Evolutionary conservation across 2,113 vertebrate genomes (phyloP).

Genomic region (Azemiops feae): DNA sequence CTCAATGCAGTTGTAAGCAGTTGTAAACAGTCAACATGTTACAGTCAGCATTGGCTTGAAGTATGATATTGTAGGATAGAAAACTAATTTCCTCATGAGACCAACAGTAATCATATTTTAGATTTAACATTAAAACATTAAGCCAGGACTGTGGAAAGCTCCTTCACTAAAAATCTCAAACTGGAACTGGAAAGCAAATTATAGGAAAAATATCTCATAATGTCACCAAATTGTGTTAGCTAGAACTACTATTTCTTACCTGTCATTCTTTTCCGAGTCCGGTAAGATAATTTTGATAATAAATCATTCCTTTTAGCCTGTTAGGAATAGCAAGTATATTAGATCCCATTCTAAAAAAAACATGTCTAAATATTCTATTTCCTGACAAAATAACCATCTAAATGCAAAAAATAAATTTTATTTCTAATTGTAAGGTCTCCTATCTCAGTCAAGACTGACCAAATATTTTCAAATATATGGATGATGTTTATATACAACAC

Average conservation of each 20-base stretch:
- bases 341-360: constrained; percentile 6
- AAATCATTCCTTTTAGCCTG: constrained; percentile 82
- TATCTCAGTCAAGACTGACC: rapidly evolving
- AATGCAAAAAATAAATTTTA: neutral
- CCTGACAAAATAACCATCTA: neutral
- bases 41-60: neutral
- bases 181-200: neutral
- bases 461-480: neutral
- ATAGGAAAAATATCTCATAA: neutral
- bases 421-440: neutral
- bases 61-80: neutral
- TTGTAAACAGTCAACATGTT: neutral
- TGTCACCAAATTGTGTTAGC: neutral
- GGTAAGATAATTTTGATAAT: constrained; percentile 82
- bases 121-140: neutral
- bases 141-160: neutral
- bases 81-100: neutral
- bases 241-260: constrained; percentile 69
- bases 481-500: neutral
- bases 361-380: neutral
- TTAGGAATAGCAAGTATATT: constrained; percentile 46
- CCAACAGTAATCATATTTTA: neutral
- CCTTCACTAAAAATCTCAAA: neutral
- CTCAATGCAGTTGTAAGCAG: neutral
- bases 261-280: constrained; percentile 84